phyloP scores from a whole-genome alignment of 2,888 invertebrate species.

The Herminia tarsipennalis region DNA sequence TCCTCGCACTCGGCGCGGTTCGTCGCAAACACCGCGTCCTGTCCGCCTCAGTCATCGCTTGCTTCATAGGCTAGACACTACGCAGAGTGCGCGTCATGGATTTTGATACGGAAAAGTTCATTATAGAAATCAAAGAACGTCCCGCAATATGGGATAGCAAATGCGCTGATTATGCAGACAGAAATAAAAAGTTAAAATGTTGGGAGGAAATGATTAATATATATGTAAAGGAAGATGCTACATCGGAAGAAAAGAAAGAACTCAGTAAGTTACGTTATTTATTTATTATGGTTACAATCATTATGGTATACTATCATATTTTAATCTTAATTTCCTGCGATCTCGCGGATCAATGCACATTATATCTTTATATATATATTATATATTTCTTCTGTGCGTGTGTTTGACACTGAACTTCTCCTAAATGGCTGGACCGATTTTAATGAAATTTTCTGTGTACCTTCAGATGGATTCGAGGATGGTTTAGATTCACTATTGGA shows the following conservation, averaged over 20 bases:
- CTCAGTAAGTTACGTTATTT: slow-evolving; percentile 15
- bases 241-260: slow-evolving; percentile 12
- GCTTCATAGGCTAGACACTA: no score
- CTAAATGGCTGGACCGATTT: no score
- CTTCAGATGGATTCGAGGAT: no score
- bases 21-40: slow-evolving; percentile 12
- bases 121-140: slow-evolving; percentile 6
- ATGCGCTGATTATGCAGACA: slow-evolving; percentile 14
- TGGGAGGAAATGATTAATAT: slow-evolving; percentile 10
- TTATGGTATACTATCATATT: no score
- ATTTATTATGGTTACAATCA: slow-evolving; percentile 8
- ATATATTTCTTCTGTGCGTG: no score
- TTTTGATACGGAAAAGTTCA: neutral
- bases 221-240: slow-evolving; percentile 8
- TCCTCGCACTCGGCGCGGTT: no score
- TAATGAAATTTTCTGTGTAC: no score
- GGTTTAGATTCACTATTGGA: no score
- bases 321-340: neutral
- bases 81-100: neutral
- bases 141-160: slow-evolving; percentile 9
- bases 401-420: no score
- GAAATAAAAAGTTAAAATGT: slow-evolving; percentile 6
- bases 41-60: slow-evolving; percentile 1
- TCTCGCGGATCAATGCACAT: neutral
- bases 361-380: no score